Conservation (phyloP, 2,797 vertebrate genomes). For the Austrolebias charrua region DNA sequence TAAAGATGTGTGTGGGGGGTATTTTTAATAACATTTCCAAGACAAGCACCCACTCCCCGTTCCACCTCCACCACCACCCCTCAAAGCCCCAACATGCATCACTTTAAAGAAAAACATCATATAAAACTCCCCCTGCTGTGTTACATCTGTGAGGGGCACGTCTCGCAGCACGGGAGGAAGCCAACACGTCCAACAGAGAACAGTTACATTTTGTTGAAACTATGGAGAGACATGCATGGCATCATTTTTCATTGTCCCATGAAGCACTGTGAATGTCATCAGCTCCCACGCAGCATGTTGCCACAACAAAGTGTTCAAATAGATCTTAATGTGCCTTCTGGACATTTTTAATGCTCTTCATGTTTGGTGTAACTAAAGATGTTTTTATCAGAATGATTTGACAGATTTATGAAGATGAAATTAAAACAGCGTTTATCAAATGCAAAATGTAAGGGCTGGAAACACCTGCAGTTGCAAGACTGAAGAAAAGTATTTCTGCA, state of each 20-base stretch:
- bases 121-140: constrained; percentile 42
- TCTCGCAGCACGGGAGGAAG: constrained; percentile 37
- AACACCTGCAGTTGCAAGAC: too few species aligned
- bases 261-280: constrained; percentile 46
- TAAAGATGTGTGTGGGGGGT: constrained; percentile 9
- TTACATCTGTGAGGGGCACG: constrained; percentile 34
- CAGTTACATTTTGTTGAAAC: constrained; percentile 23
- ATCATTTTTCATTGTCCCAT: constrained; percentile 38
- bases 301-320: constrained; percentile 14
- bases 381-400: constrained; percentile 1
- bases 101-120: constrained; percentile 46
- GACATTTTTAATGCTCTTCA: constrained; percentile 1
- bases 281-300: constrained; percentile 22
- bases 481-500: too few species aligned
- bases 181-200: constrained; percentile 21
- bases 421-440: neutral
- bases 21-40: constrained; percentile 25
- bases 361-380: neutral
- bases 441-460: neutral
- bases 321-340: constrained; percentile 12
- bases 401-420: constrained; percentile 4
- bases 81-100: constrained; percentile 34
- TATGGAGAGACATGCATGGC: constrained; percentile 27
- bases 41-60: neutral
- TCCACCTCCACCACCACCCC: too few species aligned